Evolutionary conservation across 2,888 invertebrate species (phyloP).

Genomic region (Drosophila dives): DNA sequence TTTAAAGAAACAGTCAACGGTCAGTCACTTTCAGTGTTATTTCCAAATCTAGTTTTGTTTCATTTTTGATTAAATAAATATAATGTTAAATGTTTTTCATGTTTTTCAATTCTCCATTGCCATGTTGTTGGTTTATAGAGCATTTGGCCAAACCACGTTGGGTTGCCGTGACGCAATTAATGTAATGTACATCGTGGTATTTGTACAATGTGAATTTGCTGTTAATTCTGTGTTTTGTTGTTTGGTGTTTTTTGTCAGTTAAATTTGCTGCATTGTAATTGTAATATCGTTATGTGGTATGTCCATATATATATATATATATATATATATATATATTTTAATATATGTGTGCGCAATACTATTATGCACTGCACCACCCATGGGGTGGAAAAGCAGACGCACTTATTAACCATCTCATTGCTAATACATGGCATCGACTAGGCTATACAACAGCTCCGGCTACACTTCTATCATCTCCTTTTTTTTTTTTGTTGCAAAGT

Average conservation of each 20-base stretch:
- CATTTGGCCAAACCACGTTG: slow-evolving; percentile 23
- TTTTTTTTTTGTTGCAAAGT: background rate
- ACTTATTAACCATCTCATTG: slow-evolving; percentile 47
- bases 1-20: background rate
- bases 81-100: slow-evolving; percentile 7
- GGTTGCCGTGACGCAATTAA: slow-evolving; percentile 47
- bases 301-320: slow-evolving; percentile 22
- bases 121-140: slow-evolving; percentile 38
- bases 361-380: slow-evolving; percentile 64
- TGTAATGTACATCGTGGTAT: slow-evolving; percentile 44
- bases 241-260: slow-evolving; percentile 50
- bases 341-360: slow-evolving; percentile 52
- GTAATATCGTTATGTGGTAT: slow-evolving; percentile 48
- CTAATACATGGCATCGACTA: slow-evolving; percentile 42
- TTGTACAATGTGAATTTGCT: slow-evolving; percentile 49
- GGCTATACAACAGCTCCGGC: slow-evolving; percentile 36
- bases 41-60: background rate
- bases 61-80: slow-evolving; percentile 10
- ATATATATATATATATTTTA: slow-evolving; percentile 13
- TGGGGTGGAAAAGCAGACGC: slow-evolving; percentile 75
- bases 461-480: slow-evolving; percentile 7
- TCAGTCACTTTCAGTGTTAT: background rate
- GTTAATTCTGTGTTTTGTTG: slow-evolving; percentile 24
- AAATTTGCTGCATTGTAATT: slow-evolving; percentile 41
- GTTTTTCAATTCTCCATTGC: slow-evolving; percentile 10